Conservation (phyloP, 2,797 vertebrate genomes). For the Rhabdophis nuchalis region DNA sequence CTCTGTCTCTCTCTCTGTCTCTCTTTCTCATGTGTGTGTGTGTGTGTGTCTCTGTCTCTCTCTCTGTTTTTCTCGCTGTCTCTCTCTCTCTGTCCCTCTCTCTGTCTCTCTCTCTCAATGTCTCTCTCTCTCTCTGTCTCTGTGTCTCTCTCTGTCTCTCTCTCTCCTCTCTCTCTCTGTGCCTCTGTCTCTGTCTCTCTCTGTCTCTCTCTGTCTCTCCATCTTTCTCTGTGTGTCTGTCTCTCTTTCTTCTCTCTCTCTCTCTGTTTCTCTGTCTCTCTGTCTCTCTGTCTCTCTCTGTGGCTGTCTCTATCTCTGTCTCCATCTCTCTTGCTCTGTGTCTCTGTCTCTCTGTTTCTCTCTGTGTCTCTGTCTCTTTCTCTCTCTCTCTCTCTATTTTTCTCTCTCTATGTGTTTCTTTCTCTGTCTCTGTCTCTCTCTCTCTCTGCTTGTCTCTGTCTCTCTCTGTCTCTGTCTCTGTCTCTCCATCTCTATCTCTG, state of each 20-base stretch:
- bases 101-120: slow-evolving; percentile 54
- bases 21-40: no score
- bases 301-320: slow-evolving; percentile 37
- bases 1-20: no score
- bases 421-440: slow-evolving; percentile 63
- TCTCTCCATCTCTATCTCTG: slow-evolving; percentile 17
- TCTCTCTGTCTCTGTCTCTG: slow-evolving; percentile 59
- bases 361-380: slow-evolving; percentile 59
- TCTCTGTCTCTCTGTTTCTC: slow-evolving; percentile 61
- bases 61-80: no score
- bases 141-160: slow-evolving; percentile 49
- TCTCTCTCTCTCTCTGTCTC: slow-evolving; percentile 42
- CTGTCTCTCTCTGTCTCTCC: slow-evolving; percentile 48
- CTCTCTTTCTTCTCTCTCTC: slow-evolving; percentile 63
- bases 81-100: slow-evolving; percentile 26
- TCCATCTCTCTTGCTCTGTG: slow-evolving; percentile 58
- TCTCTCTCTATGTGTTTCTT: slow-evolving; percentile 10
- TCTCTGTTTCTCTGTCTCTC: slow-evolving; percentile 52
- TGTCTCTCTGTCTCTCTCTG: slow-evolving; percentile 57
- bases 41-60: no score
- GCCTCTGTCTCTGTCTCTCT: slow-evolving; percentile 57
- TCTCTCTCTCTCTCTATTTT: no score
- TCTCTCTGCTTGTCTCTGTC: neutral
- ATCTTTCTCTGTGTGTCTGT: slow-evolving; percentile 25
- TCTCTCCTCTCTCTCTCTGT: slow-evolving; percentile 63